Evolutionary conservation across 1,140 invertebrate species (phyloP).

Genomic region (Steinernema khuongi): DNA sequence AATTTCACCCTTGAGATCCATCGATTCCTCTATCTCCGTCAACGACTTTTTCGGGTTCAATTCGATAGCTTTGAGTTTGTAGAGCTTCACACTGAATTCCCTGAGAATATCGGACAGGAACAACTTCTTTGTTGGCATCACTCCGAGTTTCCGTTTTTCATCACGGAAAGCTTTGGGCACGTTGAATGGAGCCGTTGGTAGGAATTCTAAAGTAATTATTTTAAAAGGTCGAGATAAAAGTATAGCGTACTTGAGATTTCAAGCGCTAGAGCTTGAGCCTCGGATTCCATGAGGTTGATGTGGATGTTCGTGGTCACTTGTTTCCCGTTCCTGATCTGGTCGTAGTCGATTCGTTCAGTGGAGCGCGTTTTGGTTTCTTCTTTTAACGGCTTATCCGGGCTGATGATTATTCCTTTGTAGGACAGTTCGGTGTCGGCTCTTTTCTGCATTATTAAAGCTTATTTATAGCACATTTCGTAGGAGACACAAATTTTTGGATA

Average conservation of each 20-base stretch:
- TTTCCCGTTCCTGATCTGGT: constrained; percentile 11
- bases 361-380: constrained; percentile 5
- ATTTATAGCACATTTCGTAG: not conserved
- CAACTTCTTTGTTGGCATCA: constrained; percentile 14
- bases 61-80: constrained; percentile 20
- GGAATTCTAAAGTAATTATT: constrained; percentile 20
- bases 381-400: constrained; percentile 25
- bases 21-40: constrained; percentile 19
- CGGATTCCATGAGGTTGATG: not conserved
- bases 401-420: constrained; percentile 30
- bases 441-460: constrained; percentile 23
- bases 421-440: constrained; percentile 35
- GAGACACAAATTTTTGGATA: no score
- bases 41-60: constrained; percentile 15
- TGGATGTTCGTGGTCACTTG: not conserved
- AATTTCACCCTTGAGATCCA: not conserved
- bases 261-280: not conserved
- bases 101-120: constrained; percentile 29
- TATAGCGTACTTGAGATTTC: not conserved
- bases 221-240: not conserved
- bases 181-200: constrained; percentile 12
- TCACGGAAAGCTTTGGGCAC: constrained; percentile 15
- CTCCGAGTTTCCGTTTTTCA: constrained; percentile 12
- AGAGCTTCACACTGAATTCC: constrained; percentile 27
- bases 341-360: not conserved